Percentiles rank a stretch among this genome's conserved stretches.
These are phyloP conservation scores for Calliopum simillimum DNA, from an alignment of 2,888 invertebrate species.

Conservation along the genomic window DNA sequence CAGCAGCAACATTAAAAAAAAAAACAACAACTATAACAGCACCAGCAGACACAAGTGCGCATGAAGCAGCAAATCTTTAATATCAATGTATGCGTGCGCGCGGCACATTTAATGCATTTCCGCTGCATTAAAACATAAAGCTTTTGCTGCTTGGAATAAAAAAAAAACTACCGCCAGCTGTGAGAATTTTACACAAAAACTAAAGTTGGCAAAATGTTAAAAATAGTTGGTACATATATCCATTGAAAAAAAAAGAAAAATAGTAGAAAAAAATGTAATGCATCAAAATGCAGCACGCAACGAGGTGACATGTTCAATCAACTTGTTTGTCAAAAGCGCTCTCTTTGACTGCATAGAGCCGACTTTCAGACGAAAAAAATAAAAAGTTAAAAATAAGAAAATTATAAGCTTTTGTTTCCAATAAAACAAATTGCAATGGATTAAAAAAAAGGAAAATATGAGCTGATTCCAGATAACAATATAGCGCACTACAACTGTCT, in stretches of 20 bases:
- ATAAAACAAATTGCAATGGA: no score
- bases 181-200: no score
- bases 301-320: slow-evolving; percentile 22
- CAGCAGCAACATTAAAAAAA: no score
- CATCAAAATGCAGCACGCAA: slow-evolving; percentile 31
- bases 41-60: slow-evolving; percentile 15
- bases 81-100: neutral
- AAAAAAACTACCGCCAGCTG: no score
- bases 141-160: neutral
- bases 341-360: slow-evolving; percentile 1
- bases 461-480: no score
- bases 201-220: no score
- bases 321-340: slow-evolving; percentile 21
- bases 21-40: no score
- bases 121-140: slow-evolving; percentile 19
- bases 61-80: neutral
- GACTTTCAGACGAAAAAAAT: neutral
- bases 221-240: no score
- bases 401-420: no score
- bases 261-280: no score
- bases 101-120: slow-evolving; percentile 19
- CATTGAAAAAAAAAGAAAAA: slow-evolving; percentile 4
- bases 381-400: neutral
- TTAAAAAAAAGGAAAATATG: no score
- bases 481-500: no score